These are phyloP conservation scores for Metridium senile DNA, from an alignment of 92 coral and sea anemone genomes.

Conservation along the genomic window DNA sequence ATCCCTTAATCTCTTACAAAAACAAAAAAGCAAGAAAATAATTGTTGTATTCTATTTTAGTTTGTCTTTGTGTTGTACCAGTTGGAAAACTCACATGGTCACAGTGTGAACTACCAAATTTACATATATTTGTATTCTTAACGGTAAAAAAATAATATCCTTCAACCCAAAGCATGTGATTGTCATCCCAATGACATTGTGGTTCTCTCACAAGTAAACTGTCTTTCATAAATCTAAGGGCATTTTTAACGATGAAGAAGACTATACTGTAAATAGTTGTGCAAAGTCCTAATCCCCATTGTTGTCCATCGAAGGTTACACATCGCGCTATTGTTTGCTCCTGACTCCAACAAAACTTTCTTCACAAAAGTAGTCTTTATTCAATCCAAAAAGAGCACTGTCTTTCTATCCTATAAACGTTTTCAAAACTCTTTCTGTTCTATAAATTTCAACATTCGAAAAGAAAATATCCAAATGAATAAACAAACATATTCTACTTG, in stretches of 20 bases:
- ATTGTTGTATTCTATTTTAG: neutral
- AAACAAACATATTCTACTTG: too few relatives aligned
- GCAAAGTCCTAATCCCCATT: neutral
- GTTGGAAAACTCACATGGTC: conserved; percentile 9
- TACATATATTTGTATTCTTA: neutral
- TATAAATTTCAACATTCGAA: neutral
- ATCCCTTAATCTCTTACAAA: neutral
- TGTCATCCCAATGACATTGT: neutral
- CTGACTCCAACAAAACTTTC: neutral
- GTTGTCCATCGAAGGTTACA: neutral
- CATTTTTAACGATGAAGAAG: too few relatives aligned
- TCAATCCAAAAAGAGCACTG: neutral
- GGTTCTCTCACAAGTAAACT: neutral
- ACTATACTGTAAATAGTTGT: too few relatives aligned
- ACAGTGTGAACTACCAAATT: conserved; percentile 8
- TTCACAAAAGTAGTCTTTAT: neutral
- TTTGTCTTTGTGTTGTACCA: conserved; percentile 9
- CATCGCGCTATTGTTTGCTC: neutral
- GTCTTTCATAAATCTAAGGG: neutral
- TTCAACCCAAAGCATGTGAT: neutral
- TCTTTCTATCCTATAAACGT: neutral
- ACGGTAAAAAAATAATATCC: neutral
- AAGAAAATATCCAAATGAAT: too few relatives aligned
- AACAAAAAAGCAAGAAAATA: neutral
- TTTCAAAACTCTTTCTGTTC: neutral